These are phyloP conservation scores for Troilus luridus DNA, from an alignment of 2,888 invertebrate species.

Conservation along the genomic window DNA sequence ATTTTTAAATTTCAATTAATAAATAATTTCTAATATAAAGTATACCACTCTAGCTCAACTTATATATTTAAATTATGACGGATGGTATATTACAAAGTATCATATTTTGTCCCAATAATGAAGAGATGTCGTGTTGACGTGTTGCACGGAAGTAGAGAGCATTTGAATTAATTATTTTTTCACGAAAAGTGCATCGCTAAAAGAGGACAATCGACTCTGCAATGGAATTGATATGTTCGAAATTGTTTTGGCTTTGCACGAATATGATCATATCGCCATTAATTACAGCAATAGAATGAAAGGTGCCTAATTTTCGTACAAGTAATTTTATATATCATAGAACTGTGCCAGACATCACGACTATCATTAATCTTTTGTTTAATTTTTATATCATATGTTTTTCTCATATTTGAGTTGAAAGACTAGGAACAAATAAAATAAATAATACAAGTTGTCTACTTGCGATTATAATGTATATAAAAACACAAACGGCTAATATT, in stretches of 20 bases:
- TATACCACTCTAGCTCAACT: not conserved
- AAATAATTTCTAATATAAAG: no score
- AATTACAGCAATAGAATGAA: not conserved
- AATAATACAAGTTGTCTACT: no score
- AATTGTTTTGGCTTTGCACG: not conserved
- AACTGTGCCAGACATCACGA: no score
- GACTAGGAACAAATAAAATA: no score
- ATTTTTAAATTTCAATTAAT: no score
- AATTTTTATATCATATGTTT: no score
- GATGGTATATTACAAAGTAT: not conserved
- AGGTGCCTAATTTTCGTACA: not conserved
- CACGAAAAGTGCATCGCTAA: not conserved
- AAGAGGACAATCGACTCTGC: not conserved
- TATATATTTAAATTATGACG: not conserved
- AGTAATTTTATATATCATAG: no score
- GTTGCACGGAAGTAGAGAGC: not conserved
- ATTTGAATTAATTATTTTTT: not conserved
- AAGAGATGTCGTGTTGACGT: conserved; percentile 15
- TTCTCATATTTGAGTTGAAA: no score
- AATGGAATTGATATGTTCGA: not conserved
- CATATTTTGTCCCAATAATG: conserved; percentile 21
- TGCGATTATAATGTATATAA: no score
- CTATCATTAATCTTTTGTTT: no score
- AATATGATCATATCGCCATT: not conserved
- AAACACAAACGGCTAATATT: no score